Conservation (phyloP, 2,113 vertebrate species). For the Myrmecophaga tridactyla region DNA sequence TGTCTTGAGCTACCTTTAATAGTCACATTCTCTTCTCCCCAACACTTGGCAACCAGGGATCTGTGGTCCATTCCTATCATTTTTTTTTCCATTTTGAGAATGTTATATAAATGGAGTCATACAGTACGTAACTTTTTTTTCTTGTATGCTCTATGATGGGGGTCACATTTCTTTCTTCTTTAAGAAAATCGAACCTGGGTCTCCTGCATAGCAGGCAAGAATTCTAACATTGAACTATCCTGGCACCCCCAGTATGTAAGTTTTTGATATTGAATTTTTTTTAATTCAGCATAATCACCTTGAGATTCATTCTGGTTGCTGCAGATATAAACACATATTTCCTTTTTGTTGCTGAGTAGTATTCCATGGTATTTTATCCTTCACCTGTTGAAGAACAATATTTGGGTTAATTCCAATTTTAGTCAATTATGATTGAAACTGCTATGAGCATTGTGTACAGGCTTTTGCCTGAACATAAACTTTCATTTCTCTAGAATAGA, state of each 20-base stretch:
- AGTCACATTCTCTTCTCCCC: neutral
- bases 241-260: no score
- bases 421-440: neutral
- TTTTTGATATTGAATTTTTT: neutral
- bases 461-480: neutral
- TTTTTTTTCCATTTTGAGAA: neutral
- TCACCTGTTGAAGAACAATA: neutral
- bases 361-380: neutral
- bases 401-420: neutral
- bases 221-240: no score
- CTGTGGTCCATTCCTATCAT: neutral
- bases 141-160: no score
- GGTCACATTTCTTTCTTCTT: no score
- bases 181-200: no score
- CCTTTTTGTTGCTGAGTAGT: neutral
- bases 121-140: neutral
- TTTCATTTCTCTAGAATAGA: slow-evolving; percentile 30
- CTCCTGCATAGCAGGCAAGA: no score
- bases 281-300: neutral
- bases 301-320: neutral
- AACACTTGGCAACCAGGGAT: neutral
- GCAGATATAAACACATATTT: neutral
- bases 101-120: neutral
- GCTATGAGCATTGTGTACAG: neutral
- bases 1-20: neutral